Evolutionary conservation across 2,797 vertebrate species (phyloP).

Genomic region (Esox masquinongy): DNA sequence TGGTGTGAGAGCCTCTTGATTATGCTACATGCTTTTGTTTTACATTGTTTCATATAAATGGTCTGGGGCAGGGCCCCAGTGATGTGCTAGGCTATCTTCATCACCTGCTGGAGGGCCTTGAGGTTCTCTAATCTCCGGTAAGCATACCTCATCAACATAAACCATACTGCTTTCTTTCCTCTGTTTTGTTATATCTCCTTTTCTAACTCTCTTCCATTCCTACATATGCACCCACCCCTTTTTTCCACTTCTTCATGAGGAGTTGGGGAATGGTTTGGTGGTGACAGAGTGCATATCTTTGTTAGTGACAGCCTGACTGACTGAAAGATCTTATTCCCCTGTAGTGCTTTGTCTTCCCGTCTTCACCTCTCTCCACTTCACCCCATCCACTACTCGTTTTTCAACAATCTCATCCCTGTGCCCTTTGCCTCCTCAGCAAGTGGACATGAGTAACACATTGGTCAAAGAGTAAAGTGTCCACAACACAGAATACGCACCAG

Average conservation of each 20-base stretch:
- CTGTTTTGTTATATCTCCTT: not conserved
- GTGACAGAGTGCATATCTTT: slow-evolving; percentile 30
- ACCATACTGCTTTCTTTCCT: not conserved
- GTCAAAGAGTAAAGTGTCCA: not conserved
- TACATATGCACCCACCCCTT: not conserved
- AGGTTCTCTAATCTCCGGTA: too few species aligned
- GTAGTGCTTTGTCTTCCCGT: not conserved
- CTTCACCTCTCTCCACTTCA: not conserved
- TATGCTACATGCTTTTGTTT: too few species aligned
- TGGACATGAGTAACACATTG: not conserved
- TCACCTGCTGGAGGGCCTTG: too few species aligned
- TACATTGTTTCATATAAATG: too few species aligned
- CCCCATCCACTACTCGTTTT: not conserved
- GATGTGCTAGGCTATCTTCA: too few species aligned
- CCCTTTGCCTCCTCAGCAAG: not conserved
- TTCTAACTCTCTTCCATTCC: not conserved
- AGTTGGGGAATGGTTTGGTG: slow-evolving; percentile 32
- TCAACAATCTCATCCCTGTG: slow-evolving; percentile 25
- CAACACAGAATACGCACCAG: not conserved
- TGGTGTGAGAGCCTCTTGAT: too few species aligned
- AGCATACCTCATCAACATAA: too few species aligned
- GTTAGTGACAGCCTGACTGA: slow-evolving; percentile 40
- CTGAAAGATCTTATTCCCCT: slow-evolving; percentile 39
- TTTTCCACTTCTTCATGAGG: not conserved
- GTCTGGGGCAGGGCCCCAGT: too few species aligned